phyloP scores from a whole-genome alignment of 2,888 invertebrate genomes.

The Lasioglossum vierecki region DNA sequence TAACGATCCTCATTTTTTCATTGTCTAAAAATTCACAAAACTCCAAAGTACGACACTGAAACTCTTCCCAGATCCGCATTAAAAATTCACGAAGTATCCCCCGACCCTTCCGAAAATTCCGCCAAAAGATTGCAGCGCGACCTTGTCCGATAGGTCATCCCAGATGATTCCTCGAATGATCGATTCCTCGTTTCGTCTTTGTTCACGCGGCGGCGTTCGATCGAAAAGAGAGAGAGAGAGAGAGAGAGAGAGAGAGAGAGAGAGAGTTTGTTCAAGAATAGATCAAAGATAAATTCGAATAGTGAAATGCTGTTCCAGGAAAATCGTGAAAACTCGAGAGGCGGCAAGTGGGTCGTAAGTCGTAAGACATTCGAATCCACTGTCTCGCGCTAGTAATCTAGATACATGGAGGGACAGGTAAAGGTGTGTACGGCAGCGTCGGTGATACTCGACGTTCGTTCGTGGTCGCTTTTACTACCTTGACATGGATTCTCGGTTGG shows the following conservation, averaged over 20 bases:
- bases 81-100: too few species aligned
- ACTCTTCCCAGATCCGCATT: too few species aligned
- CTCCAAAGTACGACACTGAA: too few species aligned
- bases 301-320: conserved; percentile 14
- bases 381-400: conserved; percentile 31
- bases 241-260: not conserved
- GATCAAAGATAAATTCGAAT: not conserved
- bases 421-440: conserved; percentile 13
- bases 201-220: not conserved
- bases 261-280: not conserved
- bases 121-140: not conserved
- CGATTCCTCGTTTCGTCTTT: not conserved
- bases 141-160: not conserved
- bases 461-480: conserved; percentile 80
- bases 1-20: too few species aligned
- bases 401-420: conserved; percentile 20
- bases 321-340: conserved; percentile 40
- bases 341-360: conserved; percentile 49
- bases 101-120: not conserved
- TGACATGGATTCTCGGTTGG: conserved; percentile 78
- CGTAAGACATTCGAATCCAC: conserved; percentile 46
- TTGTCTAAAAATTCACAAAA: too few species aligned
- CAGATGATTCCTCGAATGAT: not conserved
- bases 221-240: not conserved
- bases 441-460: conserved; percentile 61